Evolutionary conservation across 2,888 invertebrate genomes (phyloP), one percentile per base, ranked within the genome.

Genomic region (Azorinus chamasolen): DNA sequence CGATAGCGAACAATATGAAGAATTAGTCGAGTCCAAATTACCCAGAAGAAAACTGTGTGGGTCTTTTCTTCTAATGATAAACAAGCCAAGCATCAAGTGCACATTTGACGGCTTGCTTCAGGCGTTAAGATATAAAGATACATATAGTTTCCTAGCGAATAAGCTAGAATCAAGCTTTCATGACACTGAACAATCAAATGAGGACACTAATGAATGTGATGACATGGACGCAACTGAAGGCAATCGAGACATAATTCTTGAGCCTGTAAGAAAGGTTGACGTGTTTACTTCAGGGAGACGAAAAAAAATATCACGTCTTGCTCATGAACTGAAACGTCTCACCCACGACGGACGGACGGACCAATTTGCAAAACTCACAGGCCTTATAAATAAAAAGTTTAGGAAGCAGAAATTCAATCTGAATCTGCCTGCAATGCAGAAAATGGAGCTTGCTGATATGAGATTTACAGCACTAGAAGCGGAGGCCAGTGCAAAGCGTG

Each of bases 371-470:
- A 27, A 53, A 46, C 14, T 76, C 2, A 51, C 53, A 5, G 27
- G 18, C 6, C 41, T 20, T 12, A 55, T 76, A n/a, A 39, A 61
- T 20, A 50, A 43, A 24, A 71, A 59, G 25, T 76, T 51, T 22
- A 57, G 39, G 25, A 45, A 54, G n/a, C 37, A 66, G 37, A 76
- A 71, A 62, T 27, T 70, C 12, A 43, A 57, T 27, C 8, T 18
- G 10, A n/a, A 25, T 14, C 24, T 25, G n/a, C 27, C 27, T 22
- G 45, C 65, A 20, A 14, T 14, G 24, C 39, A 61, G 14, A 59
- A 61, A 32, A 64, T 70, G 70, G 51, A 70, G n/a, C 39, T 70
- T 2, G 76, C 76, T 1, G 76, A 76, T 43, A 61, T 70, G 64
- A 61, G 46, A 24, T 76, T 70, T 37, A 57, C 54, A n/a, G 54